Base-by-base conservation (phyloP, 2,888 invertebrate genomes). In the Chirona hameri region DNA sequence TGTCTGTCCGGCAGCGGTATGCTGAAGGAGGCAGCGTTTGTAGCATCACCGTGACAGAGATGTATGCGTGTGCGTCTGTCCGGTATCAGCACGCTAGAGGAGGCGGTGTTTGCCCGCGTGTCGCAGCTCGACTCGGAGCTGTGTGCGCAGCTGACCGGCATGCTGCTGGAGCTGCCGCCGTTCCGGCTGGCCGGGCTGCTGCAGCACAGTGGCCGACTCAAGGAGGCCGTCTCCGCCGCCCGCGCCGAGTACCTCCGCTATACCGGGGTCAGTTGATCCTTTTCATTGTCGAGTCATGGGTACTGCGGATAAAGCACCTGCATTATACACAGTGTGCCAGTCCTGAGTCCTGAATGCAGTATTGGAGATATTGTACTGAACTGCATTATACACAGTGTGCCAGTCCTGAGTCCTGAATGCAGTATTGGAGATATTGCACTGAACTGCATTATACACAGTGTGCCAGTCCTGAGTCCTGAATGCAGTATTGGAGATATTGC, bases 111-210 rank as follows among this genome's bases (percentile, higher is more conserved):
- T 18, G 31, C 31, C 10, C 69, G 31, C 15, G 69, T 69, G 29
- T 69, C 69, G 4, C 29, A 4, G 18, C 29, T 69, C 15, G 69
- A 69, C 31, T 69, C 69, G 12, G 69, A 69, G 69, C 69, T 69
- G 69, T 69, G 69, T 31, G 69, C 69, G 7, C 69, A 69, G 69
- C 29, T 69, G 69, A 69, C 29, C 0, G 69, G 69, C 69, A 69
- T 69, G 69, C 69, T 69, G 69, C 69, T 69, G 69, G 69, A 69
- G 69, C 3, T 31, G 69, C 15, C 69, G 69, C 69, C 69, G 69
- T 29, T 69, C 15, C 69, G 69, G 31, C 69, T 69, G 69, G 29
- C 69, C 69, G 0, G 69, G 15, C 69, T 69, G 69, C 69, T 69
- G 69, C 29, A 69, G 69, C 31, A 69, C 69, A 14, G 14, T 1